phyloP scores from a whole-genome alignment of 2,797 vertebrate species.

The Selene dorsalis region DNA sequence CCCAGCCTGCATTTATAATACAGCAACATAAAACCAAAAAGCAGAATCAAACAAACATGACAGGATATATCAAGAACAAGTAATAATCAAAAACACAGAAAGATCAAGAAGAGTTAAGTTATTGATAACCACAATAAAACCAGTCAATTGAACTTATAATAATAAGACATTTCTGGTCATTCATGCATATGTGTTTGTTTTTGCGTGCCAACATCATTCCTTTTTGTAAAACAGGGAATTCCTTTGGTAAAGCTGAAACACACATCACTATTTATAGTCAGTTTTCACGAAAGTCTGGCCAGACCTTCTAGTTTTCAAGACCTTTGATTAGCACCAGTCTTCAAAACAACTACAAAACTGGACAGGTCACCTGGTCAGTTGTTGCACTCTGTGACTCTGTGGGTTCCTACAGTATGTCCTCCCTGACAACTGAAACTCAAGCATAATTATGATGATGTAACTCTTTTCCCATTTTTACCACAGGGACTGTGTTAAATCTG shows the following conservation, averaged over 20 bases:
- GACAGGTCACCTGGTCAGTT: background rate
- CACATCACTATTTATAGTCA: background rate
- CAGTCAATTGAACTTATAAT: too few relatives aligned
- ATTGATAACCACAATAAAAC: background rate
- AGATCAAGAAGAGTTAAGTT: background rate
- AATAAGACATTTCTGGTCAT: too few relatives aligned
- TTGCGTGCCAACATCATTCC: background rate
- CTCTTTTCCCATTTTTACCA: background rate
- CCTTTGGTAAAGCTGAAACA: conserved; percentile 1
- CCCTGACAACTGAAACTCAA: background rate
- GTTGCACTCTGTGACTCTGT: background rate
- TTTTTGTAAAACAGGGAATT: conserved; percentile 7
- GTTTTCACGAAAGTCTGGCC: background rate
- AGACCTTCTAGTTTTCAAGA: background rate
- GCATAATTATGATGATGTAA: background rate
- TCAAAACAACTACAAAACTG: background rate
- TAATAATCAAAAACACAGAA: background rate
- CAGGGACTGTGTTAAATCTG: background rate
- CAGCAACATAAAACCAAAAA: background rate
- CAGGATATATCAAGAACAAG: background rate
- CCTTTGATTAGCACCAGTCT: background rate
- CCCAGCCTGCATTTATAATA: background rate
- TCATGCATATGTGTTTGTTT: background rate
- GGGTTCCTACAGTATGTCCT: background rate
- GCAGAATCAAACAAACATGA: background rate